These are phyloP conservation scores for Sebastes aleutianus DNA, from an alignment of 2,797 vertebrate species.

Conservation along the genomic window DNA sequence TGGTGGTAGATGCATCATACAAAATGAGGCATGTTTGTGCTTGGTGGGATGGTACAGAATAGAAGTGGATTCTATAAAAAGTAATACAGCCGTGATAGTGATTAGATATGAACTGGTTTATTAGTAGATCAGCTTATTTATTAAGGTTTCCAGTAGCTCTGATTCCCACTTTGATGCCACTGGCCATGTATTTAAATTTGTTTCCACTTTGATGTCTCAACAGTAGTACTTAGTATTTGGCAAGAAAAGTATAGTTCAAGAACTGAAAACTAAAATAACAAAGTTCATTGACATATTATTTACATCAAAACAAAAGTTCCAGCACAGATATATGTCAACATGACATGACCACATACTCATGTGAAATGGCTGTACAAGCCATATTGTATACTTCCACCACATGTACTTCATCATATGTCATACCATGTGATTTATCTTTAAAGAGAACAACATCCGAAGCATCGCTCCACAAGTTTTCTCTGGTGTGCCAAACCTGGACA, in stretches of 20 bases:
- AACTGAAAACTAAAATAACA: neutral
- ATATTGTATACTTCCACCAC: neutral
- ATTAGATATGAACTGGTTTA: neutral
- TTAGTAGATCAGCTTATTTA: neutral
- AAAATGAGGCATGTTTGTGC: neutral
- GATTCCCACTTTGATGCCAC: neutral
- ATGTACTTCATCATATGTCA: neutral
- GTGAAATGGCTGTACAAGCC: neutral
- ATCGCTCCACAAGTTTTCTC: slow-evolving; percentile 72
- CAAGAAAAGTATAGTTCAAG: neutral
- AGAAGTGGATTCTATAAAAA: neutral
- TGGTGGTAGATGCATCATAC: neutral
- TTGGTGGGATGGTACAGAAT: neutral
- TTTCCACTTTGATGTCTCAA: neutral
- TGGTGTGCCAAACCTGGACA: slow-evolving; percentile 79
- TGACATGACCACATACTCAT: neutral
- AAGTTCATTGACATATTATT: slow-evolving; percentile 1
- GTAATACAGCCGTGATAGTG: neutral
- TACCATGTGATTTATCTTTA: slow-evolving; percentile 14
- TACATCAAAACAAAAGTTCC: neutral
- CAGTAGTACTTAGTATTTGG: neutral
- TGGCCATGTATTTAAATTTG: neutral
- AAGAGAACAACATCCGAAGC: slow-evolving; percentile 82
- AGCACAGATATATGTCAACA: neutral
- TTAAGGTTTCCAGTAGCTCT: neutral